phyloP scores from a whole-genome alignment of 2,113 vertebrate species.

The Malurus cyaneus region DNA sequence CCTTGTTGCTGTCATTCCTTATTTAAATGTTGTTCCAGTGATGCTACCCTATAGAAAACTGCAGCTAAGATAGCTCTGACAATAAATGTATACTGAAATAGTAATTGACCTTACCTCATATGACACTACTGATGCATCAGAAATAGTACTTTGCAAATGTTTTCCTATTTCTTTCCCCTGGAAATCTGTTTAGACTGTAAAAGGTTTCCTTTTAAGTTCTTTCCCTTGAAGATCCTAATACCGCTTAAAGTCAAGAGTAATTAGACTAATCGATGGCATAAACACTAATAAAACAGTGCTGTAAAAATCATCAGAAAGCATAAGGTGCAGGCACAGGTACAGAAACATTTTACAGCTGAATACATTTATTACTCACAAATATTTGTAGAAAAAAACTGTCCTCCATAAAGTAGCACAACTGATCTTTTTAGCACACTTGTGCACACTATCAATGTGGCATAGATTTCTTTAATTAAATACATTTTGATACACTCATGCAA shows the following conservation, averaged over 20 bases:
- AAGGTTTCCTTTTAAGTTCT: slow-evolving; percentile 51
- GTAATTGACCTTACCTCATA: not conserved
- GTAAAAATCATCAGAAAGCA: slow-evolving; percentile 43
- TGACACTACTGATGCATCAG: not conserved
- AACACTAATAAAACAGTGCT: slow-evolving; percentile 56
- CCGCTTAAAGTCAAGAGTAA: slow-evolving; percentile 60
- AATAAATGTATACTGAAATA: not conserved
- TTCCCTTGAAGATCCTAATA: slow-evolving; percentile 54
- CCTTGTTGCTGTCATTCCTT: not conserved
- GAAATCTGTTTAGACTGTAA: slow-evolving; percentile 32
- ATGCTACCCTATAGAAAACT: not conserved
- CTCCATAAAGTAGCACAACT: not conserved
- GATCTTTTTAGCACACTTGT: slow-evolving; percentile 26
- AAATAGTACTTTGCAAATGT: not conserved
- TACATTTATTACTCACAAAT: not conserved
- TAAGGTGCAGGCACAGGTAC: slow-evolving; percentile 32
- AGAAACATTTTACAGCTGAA: not conserved
- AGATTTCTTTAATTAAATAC: slow-evolving; percentile 62
- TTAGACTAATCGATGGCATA: slow-evolving; percentile 59
- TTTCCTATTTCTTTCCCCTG: not conserved
- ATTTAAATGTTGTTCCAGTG: not conserved
- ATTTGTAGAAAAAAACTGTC: not conserved
- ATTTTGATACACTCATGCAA: slow-evolving; percentile 81
- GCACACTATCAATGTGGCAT: not conserved
- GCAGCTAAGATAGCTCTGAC: not conserved